phyloP scores from a whole-genome alignment of 2,888 invertebrate genomes.

The Drosophila paramelanica region DNA sequence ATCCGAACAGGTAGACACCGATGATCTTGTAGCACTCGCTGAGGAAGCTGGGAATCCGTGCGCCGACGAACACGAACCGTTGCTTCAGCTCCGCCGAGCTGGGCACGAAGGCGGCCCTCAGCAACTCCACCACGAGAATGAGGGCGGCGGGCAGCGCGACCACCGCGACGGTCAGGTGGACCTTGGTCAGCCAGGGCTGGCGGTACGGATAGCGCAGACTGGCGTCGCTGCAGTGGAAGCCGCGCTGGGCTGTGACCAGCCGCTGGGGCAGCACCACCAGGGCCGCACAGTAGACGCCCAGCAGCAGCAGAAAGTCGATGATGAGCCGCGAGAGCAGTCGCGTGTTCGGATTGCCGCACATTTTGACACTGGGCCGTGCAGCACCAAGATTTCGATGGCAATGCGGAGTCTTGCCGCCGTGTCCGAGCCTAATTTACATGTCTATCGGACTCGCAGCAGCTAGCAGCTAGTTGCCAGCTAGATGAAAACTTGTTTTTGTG shows the following conservation, averaged over 20 bases:
- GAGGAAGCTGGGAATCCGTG: slow-evolving; percentile 75
- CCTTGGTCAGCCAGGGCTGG: slow-evolving; percentile 67
- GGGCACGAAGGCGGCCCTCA: slow-evolving; percentile 73
- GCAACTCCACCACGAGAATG: slow-evolving; percentile 73
- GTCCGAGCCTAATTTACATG: slow-evolving; percentile 50
- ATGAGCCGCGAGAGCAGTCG: slow-evolving; percentile 77
- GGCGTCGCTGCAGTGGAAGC: slow-evolving; percentile 98
- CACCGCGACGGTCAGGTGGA: slow-evolving; percentile 73
- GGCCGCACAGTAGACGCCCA: slow-evolving; percentile 69
- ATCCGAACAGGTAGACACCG: slow-evolving; percentile 78
- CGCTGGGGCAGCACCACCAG: slow-evolving; percentile 72
- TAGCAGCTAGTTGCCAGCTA: slow-evolving; percentile 1
- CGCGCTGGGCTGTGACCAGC: slow-evolving; percentile 86
- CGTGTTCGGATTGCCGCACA: slow-evolving; percentile 80
- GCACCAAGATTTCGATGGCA: slow-evolving; percentile 13
- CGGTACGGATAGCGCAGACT: slow-evolving; percentile 92
- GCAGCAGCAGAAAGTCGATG: slow-evolving; percentile 73
- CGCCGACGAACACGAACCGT: slow-evolving; percentile 72
- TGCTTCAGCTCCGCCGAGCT: slow-evolving; percentile 55
- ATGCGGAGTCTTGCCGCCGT: slow-evolving; percentile 26
- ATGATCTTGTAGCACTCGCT: slow-evolving; percentile 80
- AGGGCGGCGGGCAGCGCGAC: slow-evolving; percentile 73
- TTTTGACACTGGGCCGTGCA: slow-evolving; percentile 56
- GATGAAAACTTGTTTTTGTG: slow-evolving; percentile 45
- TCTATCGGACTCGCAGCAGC: slow-evolving; percentile 22